These are phyloP conservation scores for Rosalia funebris DNA, from an alignment of 2,888 invertebrate genomes.

Conservation along the genomic window DNA sequence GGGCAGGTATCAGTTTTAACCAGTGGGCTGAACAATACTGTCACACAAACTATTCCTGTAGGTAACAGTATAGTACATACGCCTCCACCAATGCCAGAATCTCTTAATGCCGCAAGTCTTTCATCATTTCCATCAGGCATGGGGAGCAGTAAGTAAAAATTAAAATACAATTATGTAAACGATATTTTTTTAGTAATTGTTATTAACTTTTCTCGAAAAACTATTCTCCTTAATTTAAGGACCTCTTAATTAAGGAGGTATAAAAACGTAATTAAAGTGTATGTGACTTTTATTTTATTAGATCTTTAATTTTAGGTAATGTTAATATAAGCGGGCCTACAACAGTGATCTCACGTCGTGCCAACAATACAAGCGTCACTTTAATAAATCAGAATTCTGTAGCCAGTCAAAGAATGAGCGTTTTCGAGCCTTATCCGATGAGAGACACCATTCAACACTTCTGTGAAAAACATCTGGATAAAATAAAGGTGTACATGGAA, in stretches of 20 bases:
- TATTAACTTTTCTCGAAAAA: no score
- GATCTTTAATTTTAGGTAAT: constrained; percentile 57
- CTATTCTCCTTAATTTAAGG: no score
- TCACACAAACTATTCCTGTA: constrained; percentile 61
- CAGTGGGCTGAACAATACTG: constrained; percentile 51
- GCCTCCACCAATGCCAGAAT: constrained; percentile 43
- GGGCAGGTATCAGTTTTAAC: constrained; percentile 62
- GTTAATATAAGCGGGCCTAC: constrained; percentile 72
- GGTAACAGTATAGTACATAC: constrained; percentile 48
- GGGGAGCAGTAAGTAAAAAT: constrained; percentile 50
- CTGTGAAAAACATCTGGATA: constrained; percentile 93
- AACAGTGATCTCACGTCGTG: constrained; percentile 70
- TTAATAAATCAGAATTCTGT: constrained; percentile 67
- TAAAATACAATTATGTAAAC: no score
- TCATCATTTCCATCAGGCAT: constrained; percentile 34
- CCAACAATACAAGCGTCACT: constrained; percentile 82
- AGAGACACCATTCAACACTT: constrained; percentile 93
- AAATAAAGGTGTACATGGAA: constrained; percentile 91
- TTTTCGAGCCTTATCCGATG: constrained; percentile 92
- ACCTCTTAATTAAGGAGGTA: no score
- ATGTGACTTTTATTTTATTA: no score
- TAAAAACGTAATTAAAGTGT: no score
- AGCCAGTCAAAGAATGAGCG: constrained; percentile 74
- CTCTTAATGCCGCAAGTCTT: constrained; percentile 36
- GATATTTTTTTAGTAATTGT: no score